These are phyloP conservation scores for Callinectes sapidus DNA, from an alignment of 2,888 invertebrate species.

Conservation along the genomic window DNA sequence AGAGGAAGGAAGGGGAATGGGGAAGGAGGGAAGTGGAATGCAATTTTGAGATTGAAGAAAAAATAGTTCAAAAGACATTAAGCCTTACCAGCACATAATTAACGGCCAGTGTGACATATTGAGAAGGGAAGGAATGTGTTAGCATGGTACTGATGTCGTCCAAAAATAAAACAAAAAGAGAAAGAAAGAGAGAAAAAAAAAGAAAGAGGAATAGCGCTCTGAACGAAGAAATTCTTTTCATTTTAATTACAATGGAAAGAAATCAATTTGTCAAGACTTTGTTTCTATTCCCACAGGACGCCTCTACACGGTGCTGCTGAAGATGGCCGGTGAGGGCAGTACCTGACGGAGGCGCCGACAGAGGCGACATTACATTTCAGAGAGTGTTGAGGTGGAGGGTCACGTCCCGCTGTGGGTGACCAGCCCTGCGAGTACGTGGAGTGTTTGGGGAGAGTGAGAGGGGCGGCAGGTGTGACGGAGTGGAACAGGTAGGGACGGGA, in stretches of 20 bases:
- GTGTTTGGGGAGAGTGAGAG: constrained; percentile 31
- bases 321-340: neutral
- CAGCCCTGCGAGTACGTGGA: constrained; percentile 10
- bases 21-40: neutral
- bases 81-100: neutral
- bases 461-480: constrained; percentile 31
- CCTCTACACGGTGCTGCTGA: neutral
- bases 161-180: neutral
- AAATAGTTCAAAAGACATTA: neutral
- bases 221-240: neutral
- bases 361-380: constrained; percentile 17
- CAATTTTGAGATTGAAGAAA: neutral
- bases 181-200: neutral
- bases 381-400: constrained; percentile 20
- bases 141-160: neutral
- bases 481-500: neutral
- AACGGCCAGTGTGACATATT: neutral
- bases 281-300: neutral
- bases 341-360: constrained; percentile 6
- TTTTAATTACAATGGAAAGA: neutral
- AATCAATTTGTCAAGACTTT: neutral
- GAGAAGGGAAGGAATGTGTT: neutral
- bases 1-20: neutral
- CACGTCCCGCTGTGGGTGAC: constrained; percentile 34
- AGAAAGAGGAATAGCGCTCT: neutral